phyloP scores from a whole-genome alignment of 2,797 vertebrate species.

The Delichon dasypus region DNA sequence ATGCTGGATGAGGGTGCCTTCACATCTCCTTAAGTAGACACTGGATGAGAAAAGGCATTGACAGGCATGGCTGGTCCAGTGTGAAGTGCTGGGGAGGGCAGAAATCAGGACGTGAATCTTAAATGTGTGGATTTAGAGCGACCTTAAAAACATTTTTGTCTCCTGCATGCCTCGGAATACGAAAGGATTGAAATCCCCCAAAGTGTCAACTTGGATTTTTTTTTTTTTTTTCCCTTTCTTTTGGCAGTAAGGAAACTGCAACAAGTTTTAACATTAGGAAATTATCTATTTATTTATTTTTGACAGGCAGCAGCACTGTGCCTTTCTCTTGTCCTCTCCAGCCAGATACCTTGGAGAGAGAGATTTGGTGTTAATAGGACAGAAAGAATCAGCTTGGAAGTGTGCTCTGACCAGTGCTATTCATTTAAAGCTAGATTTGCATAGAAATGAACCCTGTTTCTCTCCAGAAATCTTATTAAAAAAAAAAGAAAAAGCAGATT shows the following conservation, averaged over 20 bases:
- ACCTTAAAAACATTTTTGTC: not conserved
- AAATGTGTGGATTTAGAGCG: not conserved
- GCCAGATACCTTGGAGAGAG: constrained; percentile 21
- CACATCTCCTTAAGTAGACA: constrained; percentile 11
- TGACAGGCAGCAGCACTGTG: not conserved
- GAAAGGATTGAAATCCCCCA: not conserved
- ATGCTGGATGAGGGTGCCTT: constrained; percentile 42
- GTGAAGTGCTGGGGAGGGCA: not conserved
- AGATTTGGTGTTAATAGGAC: not conserved
- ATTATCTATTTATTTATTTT: not conserved
- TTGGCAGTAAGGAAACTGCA: constrained; percentile 5
- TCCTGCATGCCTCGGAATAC: not conserved
- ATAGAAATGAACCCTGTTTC: not conserved
- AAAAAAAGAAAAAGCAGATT: not conserved
- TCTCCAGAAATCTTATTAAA: not conserved
- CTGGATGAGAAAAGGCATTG: constrained; percentile 32
- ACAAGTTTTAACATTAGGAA: constrained; percentile 60
- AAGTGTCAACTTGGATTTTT: not conserved
- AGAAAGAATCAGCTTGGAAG: not conserved
- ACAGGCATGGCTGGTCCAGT: constrained; percentile 24
- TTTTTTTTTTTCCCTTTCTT: not conserved
- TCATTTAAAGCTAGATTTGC: not conserved
- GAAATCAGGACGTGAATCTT: constrained; percentile 33
- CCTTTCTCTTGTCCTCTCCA: not conserved
- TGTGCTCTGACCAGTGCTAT: not conserved